Base-by-base conservation (phyloP, 2,797 vertebrate genomes). In the Antrozous pallidus region DNA sequence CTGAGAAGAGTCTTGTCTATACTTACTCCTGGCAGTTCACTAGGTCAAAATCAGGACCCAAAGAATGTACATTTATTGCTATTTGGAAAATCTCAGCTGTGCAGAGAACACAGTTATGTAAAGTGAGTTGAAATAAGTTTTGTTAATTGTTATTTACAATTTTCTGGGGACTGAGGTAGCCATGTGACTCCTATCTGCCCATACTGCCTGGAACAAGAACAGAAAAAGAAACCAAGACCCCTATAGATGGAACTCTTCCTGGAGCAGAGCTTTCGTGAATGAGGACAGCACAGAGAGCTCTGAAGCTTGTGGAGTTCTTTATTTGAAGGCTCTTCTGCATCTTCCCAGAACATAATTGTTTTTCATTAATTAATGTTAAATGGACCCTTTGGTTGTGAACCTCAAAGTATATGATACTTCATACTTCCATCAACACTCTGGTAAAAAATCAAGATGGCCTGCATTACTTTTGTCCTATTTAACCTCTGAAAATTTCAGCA, bases 361-460 rank as follows among this genome's bases (percentile, higher is more conserved):
- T 90, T 38, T 89, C 65, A 58, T 61, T 83, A 80, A 92, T 86
- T 94, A 58, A 67, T 78, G 94, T 91, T 67, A 90, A 95, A 91
- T n/a, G 38, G 67, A 2, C 47, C 28, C 18, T 75, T 88, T 94
- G 67, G 54, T 28, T 69, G 47, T 47, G 28, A 88, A 96, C 38
- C 40, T 95, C 88, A 89, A 96, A 96, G 78, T 63, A 73, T 26
- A 86, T 12, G 49, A 73, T 49, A 77, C 65, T 77, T 16, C 58
- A 94, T 58, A 67, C 45, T 69, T 83, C 49, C 3, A 51, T 77
- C 11, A 73, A 11, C 10, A 38, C 49, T 91, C 36, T 75, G 67
- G 70, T 81, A 95, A 91, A 91, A 92, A 86, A 88, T 45, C 11
- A 9, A 74, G 51, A 86, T 22, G 36, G 31, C 24, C 58, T 92